phyloP scores from a whole-genome alignment of 2,797 vertebrate genomes.

The Scarus forsteni region DNA sequence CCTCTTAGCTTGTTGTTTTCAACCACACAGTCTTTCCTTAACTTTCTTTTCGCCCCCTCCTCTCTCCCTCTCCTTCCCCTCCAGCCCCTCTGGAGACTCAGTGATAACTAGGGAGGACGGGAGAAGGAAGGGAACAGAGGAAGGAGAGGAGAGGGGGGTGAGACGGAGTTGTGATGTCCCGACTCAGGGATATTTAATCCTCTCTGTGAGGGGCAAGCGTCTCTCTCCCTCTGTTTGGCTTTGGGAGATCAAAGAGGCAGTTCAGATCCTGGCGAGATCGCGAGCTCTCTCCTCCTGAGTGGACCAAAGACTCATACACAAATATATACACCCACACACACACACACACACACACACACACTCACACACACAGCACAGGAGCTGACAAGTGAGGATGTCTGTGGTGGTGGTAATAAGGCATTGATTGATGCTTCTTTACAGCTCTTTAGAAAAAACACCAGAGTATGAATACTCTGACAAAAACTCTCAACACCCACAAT shows the following conservation, averaged over 20 bases:
- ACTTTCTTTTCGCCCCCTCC: conserved; percentile 48
- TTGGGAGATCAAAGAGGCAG: conserved; percentile 91
- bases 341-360: conserved; percentile 33
- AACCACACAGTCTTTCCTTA: conserved; percentile 54
- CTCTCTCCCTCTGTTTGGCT: conserved; percentile 81
- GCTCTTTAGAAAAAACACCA: conserved; percentile 45
- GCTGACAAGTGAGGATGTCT: conserved; percentile 44
- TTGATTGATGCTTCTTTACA: conserved; percentile 64
- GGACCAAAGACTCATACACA: conserved; percentile 41
- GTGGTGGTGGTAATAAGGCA: conserved; percentile 70
- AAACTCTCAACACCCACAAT: no score
- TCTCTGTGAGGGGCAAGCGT: conserved; percentile 80
- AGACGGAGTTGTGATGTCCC: conserved; percentile 80
- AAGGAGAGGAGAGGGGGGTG: conserved; percentile 52
- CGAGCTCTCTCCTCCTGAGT: conserved; percentile 86
- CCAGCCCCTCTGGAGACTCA: conserved; percentile 76
- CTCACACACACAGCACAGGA: conserved; percentile 24
- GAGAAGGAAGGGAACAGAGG: conserved; percentile 78
- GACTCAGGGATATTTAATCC: conserved; percentile 88
- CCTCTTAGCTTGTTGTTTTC: conserved; percentile 53
- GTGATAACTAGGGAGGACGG: conserved; percentile 77
- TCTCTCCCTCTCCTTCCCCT: conserved; percentile 54
- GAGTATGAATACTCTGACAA: conserved; percentile 26
- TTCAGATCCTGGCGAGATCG: conserved; percentile 94
- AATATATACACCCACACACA: conserved; percentile 26